phyloP scores from a whole-genome alignment of 1,140 invertebrate species.

The Linepithema humile region DNA sequence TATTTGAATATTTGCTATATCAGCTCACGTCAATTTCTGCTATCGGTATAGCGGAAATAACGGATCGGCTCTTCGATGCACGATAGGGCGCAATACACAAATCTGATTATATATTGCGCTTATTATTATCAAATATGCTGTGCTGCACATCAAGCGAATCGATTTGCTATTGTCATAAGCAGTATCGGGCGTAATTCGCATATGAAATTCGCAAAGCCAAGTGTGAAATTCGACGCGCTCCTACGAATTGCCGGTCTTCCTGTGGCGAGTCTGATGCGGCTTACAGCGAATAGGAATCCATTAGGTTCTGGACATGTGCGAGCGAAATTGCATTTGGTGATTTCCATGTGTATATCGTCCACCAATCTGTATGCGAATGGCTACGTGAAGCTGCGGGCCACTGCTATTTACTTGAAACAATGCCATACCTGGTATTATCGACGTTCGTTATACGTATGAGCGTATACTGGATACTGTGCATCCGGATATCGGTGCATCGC shows the following conservation, averaged over 20 bases:
- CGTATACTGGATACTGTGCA: neutral
- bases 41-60: neutral
- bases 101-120: neutral
- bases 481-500: neutral
- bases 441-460: conserved; percentile 9
- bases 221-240: neutral
- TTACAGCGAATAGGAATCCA: conserved; percentile 51
- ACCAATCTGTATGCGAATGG: neutral
- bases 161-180: neutral
- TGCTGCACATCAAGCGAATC: neutral
- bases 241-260: neutral
- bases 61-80: neutral
- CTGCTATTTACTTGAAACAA: conserved; percentile 28
- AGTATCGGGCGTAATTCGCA: neutral
- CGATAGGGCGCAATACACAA: neutral
- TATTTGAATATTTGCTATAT: neutral
- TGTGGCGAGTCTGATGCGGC: neutral
- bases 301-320: conserved; percentile 18
- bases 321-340: conserved; percentile 41
- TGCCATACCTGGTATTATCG: conserved; percentile 1
- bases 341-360: conserved; percentile 4
- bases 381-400: neutral
- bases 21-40: neutral
- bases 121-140: conserved; percentile 9
- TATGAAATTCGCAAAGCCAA: neutral